Conservation (phyloP, 2,113 vertebrate species). For the Chrysemys picta region DNA sequence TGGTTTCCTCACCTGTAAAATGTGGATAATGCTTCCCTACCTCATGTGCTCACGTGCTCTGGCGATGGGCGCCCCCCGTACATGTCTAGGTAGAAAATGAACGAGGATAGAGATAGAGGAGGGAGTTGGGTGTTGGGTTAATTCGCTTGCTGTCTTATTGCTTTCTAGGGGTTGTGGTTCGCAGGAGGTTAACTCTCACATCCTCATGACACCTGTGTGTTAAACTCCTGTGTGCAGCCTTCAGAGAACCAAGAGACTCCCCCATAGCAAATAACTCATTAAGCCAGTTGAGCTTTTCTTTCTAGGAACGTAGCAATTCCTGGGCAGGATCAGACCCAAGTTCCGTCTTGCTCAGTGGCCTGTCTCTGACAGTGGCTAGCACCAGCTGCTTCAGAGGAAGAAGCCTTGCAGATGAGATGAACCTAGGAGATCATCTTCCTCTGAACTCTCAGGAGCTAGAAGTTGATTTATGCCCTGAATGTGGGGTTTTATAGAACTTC, state of each 20-base stretch:
- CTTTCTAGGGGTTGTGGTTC: background rate
- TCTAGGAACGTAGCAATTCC: background rate
- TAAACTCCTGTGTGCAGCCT: background rate
- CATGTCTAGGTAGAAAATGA: background rate
- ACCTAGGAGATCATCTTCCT: background rate
- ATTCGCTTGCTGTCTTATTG: background rate
- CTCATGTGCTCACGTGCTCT: background rate
- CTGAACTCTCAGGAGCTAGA: background rate
- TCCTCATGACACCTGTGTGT: background rate
- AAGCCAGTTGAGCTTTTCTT: background rate
- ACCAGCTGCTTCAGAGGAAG: background rate
- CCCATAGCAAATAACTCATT: background rate
- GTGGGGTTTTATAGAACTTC: background rate
- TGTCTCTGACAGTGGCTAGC: background rate
- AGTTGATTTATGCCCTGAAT: background rate
- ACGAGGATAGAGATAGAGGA: background rate
- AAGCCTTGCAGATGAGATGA: background rate
- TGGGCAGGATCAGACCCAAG: background rate
- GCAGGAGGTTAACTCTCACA: background rate
- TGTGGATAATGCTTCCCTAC: background rate
- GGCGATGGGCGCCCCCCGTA: too few relatives aligned
- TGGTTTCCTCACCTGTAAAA: background rate
- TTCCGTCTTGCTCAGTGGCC: background rate
- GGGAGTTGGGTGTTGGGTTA: background rate
- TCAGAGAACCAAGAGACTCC: background rate